Evolutionary conservation across 2,797 vertebrate genomes (phyloP).

Genomic region (Pseudotriccus pelzelni): DNA sequence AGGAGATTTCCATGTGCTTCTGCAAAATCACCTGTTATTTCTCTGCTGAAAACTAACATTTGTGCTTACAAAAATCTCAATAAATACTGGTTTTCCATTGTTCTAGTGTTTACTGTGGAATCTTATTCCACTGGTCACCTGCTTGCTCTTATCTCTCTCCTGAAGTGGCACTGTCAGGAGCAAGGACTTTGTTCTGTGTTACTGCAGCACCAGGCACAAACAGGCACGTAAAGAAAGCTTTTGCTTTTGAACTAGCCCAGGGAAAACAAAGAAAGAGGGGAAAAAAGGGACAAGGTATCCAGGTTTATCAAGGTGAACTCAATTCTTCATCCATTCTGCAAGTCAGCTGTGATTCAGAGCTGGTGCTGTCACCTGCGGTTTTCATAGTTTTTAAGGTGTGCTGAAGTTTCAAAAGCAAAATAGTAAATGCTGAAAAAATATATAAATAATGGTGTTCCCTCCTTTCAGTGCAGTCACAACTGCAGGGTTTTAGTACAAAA

Average conservation of each 20-base stretch:
- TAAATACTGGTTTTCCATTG: not conserved
- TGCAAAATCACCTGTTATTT: not conserved
- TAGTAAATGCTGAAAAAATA: not conserved
- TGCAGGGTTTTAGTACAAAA: not conserved
- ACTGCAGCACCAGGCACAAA: not conserved
- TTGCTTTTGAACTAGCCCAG: not conserved
- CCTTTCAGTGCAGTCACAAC: not conserved
- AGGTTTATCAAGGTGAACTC: not conserved
- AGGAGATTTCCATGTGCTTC: not conserved
- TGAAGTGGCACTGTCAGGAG: not conserved
- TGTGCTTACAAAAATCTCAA: not conserved
- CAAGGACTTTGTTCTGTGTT: not conserved
- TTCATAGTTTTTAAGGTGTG: not conserved
- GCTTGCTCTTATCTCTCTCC: not conserved
- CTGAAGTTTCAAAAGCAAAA: not conserved
- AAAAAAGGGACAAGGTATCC: fast-evolving
- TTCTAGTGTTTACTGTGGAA: not conserved
- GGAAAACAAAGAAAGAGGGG: not conserved
- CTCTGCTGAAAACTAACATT: not conserved
- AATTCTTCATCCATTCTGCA: not conserved
- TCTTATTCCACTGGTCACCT: not conserved
- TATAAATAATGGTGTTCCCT: not conserved
- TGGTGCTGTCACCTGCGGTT: not conserved
- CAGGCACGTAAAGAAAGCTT: not conserved
- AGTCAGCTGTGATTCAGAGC: not conserved